Percentiles rank a stretch among this genome's conserved stretches.
phyloP scores from a whole-genome alignment of 2,797 vertebrate species.

The Chelon labrosus region DNA sequence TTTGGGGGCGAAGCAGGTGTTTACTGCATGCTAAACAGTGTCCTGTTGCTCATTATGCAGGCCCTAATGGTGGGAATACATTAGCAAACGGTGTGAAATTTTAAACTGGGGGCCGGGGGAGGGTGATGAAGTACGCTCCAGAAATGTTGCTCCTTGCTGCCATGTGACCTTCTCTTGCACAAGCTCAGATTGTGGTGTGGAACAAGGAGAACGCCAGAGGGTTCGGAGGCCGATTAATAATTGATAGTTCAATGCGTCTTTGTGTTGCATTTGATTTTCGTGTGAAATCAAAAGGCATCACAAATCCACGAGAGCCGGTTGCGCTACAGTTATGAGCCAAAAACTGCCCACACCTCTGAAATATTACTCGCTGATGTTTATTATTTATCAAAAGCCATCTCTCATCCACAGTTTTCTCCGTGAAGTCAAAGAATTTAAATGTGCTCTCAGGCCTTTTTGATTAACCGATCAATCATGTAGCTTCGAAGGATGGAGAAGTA shows the following conservation, averaged over 20 bases:
- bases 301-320: slow-evolving; percentile 38
- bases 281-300: slow-evolving; percentile 60
- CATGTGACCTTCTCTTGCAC: slow-evolving; percentile 62
- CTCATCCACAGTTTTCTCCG: not conserved
- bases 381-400: not conserved
- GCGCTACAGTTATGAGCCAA: slow-evolving; percentile 3
- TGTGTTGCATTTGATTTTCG: slow-evolving; percentile 44
- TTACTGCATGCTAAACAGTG: slow-evolving; percentile 76
- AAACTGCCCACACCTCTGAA: slow-evolving; percentile 29
- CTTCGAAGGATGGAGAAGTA: too few relatives aligned
- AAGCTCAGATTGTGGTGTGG: slow-evolving; percentile 38
- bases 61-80: slow-evolving; percentile 60
- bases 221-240: slow-evolving; percentile 61
- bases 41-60: slow-evolving; percentile 69
- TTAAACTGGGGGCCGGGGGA: slow-evolving; percentile 40
- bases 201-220: slow-evolving; percentile 54
- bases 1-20: slow-evolving; percentile 65
- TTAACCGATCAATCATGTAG: not conserved
- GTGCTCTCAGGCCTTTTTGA: not conserved
- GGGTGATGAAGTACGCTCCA: slow-evolving; percentile 30
- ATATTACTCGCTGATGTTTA: not conserved
- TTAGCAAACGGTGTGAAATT: slow-evolving; percentile 57
- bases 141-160: slow-evolving; percentile 10
- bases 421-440: not conserved
- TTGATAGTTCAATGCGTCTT: slow-evolving; percentile 50